A percentile compares a stretch with the other conserved stretches of the same genome.
Conservation (phyloP, 2,888 invertebrate species). For the Papilio gigon region DNA sequence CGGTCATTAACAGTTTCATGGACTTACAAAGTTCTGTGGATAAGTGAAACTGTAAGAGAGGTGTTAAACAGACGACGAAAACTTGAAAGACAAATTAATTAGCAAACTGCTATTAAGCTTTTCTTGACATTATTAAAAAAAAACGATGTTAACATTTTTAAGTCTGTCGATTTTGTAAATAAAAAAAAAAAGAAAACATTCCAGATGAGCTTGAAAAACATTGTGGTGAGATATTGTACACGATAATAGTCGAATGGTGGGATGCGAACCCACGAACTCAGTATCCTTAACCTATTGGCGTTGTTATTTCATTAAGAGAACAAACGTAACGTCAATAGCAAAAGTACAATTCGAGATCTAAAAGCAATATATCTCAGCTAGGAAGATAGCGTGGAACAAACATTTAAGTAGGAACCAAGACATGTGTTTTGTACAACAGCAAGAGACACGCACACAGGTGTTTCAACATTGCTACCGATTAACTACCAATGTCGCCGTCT, state of each 20-base stretch:
- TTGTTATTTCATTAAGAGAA: not conserved
- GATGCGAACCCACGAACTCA: too few relatives aligned
- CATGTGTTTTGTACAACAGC: conserved; percentile 14
- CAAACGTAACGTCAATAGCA: not conserved
- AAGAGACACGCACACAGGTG: conserved; percentile 1
- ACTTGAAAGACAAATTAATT: conserved; percentile 1
- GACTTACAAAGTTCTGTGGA: conserved; percentile 2
- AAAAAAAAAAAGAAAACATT: too few relatives aligned
- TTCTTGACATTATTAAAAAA: not conserved
- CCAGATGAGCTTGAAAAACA: too few relatives aligned
- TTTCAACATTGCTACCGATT: conserved; percentile 8
- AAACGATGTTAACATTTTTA: too few relatives aligned
- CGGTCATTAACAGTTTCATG: conserved; percentile 17
- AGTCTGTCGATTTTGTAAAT: too few relatives aligned
- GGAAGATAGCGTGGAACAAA: not conserved
- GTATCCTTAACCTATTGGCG: too few relatives aligned
- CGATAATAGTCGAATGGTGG: too few relatives aligned
- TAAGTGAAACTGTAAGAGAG: conserved; percentile 11
- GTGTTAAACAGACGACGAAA: not conserved
- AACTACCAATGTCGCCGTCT: not conserved
- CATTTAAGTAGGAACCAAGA: conserved; percentile 5
- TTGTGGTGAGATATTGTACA: too few relatives aligned
- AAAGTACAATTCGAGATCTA: not conserved
- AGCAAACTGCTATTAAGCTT: not conserved
- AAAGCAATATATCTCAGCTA: conserved; percentile 8